Evolutionary conservation across 2,888 invertebrate species (phyloP), one percentile per base, ranked within the genome.

Genomic region (Hermaeophaga mercurialis): DNA sequence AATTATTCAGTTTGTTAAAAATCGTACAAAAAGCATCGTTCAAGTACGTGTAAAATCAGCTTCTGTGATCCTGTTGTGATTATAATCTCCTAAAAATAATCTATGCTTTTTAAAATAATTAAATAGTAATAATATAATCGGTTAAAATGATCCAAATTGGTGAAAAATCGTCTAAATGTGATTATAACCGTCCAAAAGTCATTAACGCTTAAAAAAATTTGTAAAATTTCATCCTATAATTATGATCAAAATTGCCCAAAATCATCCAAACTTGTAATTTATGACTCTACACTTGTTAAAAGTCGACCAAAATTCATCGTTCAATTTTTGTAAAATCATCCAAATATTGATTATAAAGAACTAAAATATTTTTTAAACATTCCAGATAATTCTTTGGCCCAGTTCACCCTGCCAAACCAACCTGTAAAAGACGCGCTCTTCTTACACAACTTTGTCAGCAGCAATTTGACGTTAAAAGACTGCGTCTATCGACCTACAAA

Each of bases 361-460:
- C n/a, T n/a, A n/a, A n/a, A 17, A 14, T 38, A 31, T 38, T 26
- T 62, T 57, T 55, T 19, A 62, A 61, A 39, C 26, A 15, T n/a
- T n/a, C n/a, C n/a, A n/a, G n/a, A n/a, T n/a, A n/a, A 38, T 5
- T 43, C 34, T 28, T 50, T 28, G 5, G 49, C 59, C 9, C 68
- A 69, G 59, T 56, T 63, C 18, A 64, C 69, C 1, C 58, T 70
- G n/a, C 69, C 68, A 5, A 66, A 69, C 31, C 76, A 81, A 54
- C 84, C 84, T 1, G 83, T 87, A 61, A 82, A 83, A 59, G 84
- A 87, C 50, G 87, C 87, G 0, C 74, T 88, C 1, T 81, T 81
- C 56, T 76, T 88, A 6, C 85, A 87, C 68, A 84, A 82, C 59
- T 79, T 82, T 41, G 73, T 79, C 0, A 81, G 81, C 49, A 80